Conservation (phyloP, 2,888 invertebrate genomes). For the Glaucopsyche alexis region DNA sequence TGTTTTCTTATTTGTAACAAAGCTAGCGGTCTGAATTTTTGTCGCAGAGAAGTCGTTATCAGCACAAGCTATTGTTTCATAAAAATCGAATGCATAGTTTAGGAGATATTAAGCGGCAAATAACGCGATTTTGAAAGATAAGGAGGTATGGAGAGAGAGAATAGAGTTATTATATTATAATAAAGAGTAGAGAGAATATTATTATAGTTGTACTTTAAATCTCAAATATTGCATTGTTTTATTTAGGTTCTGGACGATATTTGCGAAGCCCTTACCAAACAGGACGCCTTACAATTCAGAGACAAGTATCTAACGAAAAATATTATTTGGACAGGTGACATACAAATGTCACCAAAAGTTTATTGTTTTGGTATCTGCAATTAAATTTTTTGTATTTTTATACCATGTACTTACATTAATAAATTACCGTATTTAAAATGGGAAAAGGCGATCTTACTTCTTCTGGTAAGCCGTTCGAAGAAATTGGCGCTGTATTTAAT, state of each 20-base stretch:
- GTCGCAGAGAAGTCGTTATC: too few relatives aligned
- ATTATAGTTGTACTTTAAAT: too few relatives aligned
- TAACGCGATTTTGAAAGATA: too few relatives aligned
- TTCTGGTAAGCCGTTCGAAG: conserved; percentile 73
- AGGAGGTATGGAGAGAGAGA: too few relatives aligned
- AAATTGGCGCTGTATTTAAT: conserved; percentile 83
- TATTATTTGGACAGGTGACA: not conserved
- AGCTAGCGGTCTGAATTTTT: too few relatives aligned
- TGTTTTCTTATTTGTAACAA: too few relatives aligned
- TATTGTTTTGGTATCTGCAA: not conserved
- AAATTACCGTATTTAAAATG: conserved; percentile 32
- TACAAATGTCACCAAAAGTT: not conserved
- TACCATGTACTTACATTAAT: too few relatives aligned
- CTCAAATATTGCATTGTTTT: not conserved
- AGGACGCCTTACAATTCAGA: conserved; percentile 64
- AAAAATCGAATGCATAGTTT: too few relatives aligned
- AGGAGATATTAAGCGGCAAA: too few relatives aligned
- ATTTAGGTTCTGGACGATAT: conserved; percentile 69
- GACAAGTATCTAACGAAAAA: not conserved
- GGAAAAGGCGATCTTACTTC: conserved; percentile 34
- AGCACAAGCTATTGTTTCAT: too few relatives aligned
- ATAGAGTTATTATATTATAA: too few relatives aligned
- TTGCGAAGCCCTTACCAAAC: conserved; percentile 63
- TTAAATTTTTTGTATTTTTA: not conserved
- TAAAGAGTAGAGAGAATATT: too few relatives aligned